Percentiles rank a stretch among this genome's conserved stretches.
phyloP scores from a whole-genome alignment of 2,888 invertebrate species.

The Andrena haemorrhoa region DNA sequence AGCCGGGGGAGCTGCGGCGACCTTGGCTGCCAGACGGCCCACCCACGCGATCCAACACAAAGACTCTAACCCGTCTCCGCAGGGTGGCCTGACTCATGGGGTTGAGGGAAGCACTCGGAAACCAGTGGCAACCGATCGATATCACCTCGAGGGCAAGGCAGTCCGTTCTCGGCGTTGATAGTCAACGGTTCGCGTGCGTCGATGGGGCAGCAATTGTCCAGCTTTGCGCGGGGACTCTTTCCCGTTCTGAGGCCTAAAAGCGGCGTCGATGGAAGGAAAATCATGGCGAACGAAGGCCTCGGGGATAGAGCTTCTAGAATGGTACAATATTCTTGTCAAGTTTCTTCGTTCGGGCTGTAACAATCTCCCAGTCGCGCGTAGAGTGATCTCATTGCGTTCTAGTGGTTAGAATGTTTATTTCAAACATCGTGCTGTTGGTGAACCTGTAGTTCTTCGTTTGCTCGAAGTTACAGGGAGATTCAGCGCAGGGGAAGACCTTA shows the following conservation, averaged over 20 bases:
- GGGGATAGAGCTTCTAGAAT: slow-evolving; percentile 11
- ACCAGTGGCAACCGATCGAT: slow-evolving; percentile 71
- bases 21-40: neutral
- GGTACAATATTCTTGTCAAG: slow-evolving; percentile 27
- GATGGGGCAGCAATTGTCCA: slow-evolving; percentile 79
- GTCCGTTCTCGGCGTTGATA: slow-evolving; percentile 60
- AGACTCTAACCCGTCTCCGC: neutral
- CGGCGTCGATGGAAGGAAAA: slow-evolving; percentile 16
- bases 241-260: slow-evolving; percentile 60
- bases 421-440: no score
- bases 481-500: no score
- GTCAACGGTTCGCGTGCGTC: slow-evolving; percentile 61
- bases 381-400: no score
- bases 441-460: no score
- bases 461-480: no score
- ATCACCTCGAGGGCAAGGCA: slow-evolving; percentile 50
- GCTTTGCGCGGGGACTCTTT: slow-evolving; percentile 69
- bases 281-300: slow-evolving; percentile 42
- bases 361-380: no score
- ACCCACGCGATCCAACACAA: slow-evolving; percentile 5
- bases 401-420: no score
- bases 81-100: slow-evolving; percentile 37
- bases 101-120: slow-evolving; percentile 33
- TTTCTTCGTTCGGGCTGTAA: no score
- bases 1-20: neutral